phyloP scores from a whole-genome alignment of 2,113 vertebrate species.

The Rhea americana region DNA sequence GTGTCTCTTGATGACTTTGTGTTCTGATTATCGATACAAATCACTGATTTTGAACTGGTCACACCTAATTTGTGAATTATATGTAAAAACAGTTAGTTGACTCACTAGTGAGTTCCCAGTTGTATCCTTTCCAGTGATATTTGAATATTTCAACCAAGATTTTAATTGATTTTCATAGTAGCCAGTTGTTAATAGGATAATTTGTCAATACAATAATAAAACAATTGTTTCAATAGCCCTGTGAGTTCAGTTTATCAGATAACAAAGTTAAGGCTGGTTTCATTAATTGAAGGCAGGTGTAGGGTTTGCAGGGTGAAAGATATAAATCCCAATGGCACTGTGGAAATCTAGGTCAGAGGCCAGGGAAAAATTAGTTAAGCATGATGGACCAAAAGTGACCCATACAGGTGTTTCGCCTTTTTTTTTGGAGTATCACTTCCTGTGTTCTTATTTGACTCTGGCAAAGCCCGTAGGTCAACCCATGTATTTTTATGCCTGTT shows the following conservation, averaged over 20 bases:
- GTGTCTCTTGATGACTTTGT: conserved; percentile 58
- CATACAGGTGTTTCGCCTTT: conserved; percentile 87
- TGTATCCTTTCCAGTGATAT: conserved; percentile 63
- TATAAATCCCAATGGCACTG: conserved; percentile 73
- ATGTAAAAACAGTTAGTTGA: conserved; percentile 64
- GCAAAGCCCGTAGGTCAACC: conserved; percentile 72
- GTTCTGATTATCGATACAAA: conserved; percentile 72
- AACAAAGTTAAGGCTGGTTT: conserved; percentile 83
- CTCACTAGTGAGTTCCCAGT: conserved; percentile 68
- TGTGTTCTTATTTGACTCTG: conserved; percentile 67
- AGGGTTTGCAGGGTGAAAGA: conserved; percentile 72
- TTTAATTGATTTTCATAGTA: conserved; percentile 83
- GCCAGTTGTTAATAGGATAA: conserved; percentile 83
- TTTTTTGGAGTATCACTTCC: conserved; percentile 81
- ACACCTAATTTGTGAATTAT: conserved; percentile 68
- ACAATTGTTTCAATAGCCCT: conserved; percentile 80
- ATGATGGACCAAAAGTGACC: conserved; percentile 85
- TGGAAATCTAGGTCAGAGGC: conserved; percentile 87
- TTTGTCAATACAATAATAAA: conserved; percentile 89
- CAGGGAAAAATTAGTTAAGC: conserved; percentile 90
- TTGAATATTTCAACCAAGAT: conserved; percentile 70
- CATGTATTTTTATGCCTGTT: conserved; percentile 61
- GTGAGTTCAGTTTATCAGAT: conserved; percentile 82
- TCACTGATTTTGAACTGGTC: conserved; percentile 69
- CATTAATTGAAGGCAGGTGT: conserved; percentile 91